Evolutionary conservation across 2,797 vertebrate genomes (phyloP), one percentile per base, ranked within the genome.

Genomic region (Novumbra hubbsi): DNA sequence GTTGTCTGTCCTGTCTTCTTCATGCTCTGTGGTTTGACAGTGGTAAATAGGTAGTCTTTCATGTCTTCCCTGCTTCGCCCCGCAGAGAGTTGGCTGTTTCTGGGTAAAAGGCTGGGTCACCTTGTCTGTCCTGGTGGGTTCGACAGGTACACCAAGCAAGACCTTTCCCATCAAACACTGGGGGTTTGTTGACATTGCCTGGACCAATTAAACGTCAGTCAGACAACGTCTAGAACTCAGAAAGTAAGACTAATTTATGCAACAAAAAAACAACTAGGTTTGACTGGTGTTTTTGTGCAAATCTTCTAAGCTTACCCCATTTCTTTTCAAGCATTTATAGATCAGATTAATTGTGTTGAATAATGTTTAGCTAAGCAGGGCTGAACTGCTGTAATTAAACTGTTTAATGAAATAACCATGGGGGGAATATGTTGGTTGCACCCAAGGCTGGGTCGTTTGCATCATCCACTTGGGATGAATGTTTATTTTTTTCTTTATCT

Each of bases 91-190:
- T 19, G 72, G 41, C 67, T 77, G 41, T 66, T 19, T 11, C 60
- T 45, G 65, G 75, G 67, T 9, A 55, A 57, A 41, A 21, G 68
- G 68, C 30, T 60, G 6, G 62, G 34, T 82, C 79, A 73, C 68
- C 30, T 69, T 52, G 50, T 52, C 50, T 52, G n/a, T 57, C n/a
- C 52, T 57, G 52, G n/a, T 57, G n/a, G 52, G n/a, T 57, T 57
- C 21, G 52, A 57, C n/a, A 24, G 52, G 52, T 57, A 57, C 2
- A 21, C 11, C 21, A 57, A 57, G 3, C n/a, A 57, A 57, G 3
- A 24, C 21, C 55, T 57, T 14, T 57, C 4, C 8, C 52, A 21
- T 57, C 52, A 24, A 57, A 57, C 7, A 21, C 21, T 21, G 3
- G 9, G 55, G 21, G 21, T 57, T 16, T 24, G n/a, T 24, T 21